Percentiles rank a stretch among this genome's conserved stretches.
Evolutionary conservation across 2,888 invertebrate genomes (phyloP).

Genomic region (Mesoligia furuncula): DNA sequence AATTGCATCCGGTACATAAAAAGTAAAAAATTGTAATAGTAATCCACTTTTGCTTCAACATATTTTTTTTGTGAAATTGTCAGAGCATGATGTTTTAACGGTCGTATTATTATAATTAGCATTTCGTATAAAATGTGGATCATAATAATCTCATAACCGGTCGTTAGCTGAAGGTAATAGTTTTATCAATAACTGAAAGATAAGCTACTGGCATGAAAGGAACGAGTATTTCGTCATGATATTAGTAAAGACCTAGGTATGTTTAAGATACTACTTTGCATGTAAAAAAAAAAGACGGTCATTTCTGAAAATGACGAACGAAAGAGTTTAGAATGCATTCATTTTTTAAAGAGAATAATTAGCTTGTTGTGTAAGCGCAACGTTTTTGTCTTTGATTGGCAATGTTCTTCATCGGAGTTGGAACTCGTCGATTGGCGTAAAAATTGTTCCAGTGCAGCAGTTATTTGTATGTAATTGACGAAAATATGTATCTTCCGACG

Average conservation of each 20-base stretch:
- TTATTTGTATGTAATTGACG: not conserved
- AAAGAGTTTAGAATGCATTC: not conserved
- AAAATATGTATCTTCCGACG: not conserved
- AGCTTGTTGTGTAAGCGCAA: not conserved
- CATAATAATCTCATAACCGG: conserved; percentile 16
- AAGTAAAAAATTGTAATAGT: not conserved
- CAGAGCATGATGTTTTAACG: conserved; percentile 19
- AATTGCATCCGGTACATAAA: not conserved
- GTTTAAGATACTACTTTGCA: no score
- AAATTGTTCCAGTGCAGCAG: not conserved
- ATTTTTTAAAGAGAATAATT: not conserved
- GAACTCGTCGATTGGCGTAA: not conserved
- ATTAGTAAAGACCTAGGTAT: no score
- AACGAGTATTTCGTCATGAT: not conserved
- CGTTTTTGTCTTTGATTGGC: not conserved
- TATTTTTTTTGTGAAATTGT: conserved; percentile 25
- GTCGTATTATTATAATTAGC: conserved; percentile 2
- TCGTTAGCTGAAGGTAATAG: conserved; percentile 3
- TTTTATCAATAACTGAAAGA: conserved; percentile 16
- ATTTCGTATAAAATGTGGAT: conserved; percentile 3
- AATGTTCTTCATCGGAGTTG: not conserved
- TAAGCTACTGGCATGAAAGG: not conserved
- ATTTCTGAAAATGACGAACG: not conserved
- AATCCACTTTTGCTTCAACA: not conserved
- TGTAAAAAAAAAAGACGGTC: no score